These are phyloP conservation scores for Scaptomyza tumidula DNA, from an alignment of 2,888 invertebrate species.

Conservation along the genomic window DNA sequence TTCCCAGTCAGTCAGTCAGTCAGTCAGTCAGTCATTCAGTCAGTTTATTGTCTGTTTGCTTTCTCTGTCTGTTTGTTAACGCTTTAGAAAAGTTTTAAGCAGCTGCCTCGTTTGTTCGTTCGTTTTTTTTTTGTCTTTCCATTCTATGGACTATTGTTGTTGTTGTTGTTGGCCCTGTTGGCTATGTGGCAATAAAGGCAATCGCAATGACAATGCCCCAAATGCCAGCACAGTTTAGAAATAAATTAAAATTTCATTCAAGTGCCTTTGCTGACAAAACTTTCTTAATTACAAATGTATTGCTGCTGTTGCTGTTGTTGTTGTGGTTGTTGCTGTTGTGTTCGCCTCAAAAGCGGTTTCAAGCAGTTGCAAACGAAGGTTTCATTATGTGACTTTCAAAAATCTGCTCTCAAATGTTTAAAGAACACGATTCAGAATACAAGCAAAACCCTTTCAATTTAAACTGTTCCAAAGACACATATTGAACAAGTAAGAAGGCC, in stretches of 20 bases:
- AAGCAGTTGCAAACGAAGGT: conserved; percentile 11
- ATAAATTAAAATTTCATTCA: conserved; percentile 79
- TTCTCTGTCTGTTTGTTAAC: conserved; percentile 55
- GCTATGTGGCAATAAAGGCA: conserved; percentile 50
- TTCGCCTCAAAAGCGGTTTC: conserved; percentile 14
- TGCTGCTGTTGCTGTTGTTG: conserved; percentile 24
- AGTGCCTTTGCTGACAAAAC: conserved; percentile 72
- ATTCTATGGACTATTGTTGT: conserved; percentile 36
- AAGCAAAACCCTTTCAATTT: no score
- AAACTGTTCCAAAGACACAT: no score
- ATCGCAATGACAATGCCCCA: conserved; percentile 39
- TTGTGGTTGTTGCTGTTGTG: conserved; percentile 33
- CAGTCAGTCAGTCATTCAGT: conserved; percentile 20
- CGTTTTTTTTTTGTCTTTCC: conserved; percentile 12
- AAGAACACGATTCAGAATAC: neutral
- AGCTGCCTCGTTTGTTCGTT: conserved; percentile 3
- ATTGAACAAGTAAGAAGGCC: no score
- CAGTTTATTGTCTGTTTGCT: conserved; percentile 19
- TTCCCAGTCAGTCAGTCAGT: conserved; percentile 28
- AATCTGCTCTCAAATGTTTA: conserved; percentile 27
- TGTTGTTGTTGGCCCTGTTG: conserved; percentile 42
- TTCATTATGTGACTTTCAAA: neutral
- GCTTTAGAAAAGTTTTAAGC: conserved; percentile 63
- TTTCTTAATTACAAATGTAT: conserved; percentile 78
- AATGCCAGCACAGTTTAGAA: conserved; percentile 61